Evolutionary conservation across 1,140 invertebrate species (phyloP).

Genomic region (Drosophila mauritiana): DNA sequence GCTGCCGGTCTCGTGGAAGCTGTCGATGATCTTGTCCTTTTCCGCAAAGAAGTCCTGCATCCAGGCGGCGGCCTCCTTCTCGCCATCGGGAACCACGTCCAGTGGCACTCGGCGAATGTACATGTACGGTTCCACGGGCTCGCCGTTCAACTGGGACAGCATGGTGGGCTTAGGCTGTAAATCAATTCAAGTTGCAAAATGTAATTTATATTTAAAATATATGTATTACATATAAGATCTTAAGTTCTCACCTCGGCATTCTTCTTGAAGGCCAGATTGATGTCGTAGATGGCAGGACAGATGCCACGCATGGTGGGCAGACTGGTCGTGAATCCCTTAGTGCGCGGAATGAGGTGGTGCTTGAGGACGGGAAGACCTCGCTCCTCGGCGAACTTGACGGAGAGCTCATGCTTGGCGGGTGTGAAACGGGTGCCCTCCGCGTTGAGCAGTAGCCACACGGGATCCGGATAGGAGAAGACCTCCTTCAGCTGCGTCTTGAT

Average conservation of each 20-base stretch:
- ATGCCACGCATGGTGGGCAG: conserved; percentile 90
- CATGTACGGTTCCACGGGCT: conserved; percentile 90
- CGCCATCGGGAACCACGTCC: conserved; percentile 91
- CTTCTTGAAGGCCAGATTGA: conserved; percentile 91
- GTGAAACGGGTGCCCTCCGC: conserved; percentile 98
- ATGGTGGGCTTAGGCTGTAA: conserved; percentile 89
- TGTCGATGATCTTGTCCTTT: conserved; percentile 92
- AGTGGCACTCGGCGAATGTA: conserved; percentile 93
- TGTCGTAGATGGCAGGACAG: conserved; percentile 93
- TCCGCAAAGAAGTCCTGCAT: conserved; percentile 88
- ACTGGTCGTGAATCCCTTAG: conserved; percentile 94
- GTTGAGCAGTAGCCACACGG: conserved; percentile 94
- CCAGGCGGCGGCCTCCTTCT: conserved; percentile 92
- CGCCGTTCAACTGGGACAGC: conserved; percentile 91
- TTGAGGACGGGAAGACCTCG: conserved; percentile 94
- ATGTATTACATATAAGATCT: neutral
- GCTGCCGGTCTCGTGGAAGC: conserved; percentile 92
- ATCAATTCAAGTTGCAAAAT: too few species aligned
- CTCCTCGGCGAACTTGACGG: conserved; percentile 94
- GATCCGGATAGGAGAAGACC: conserved; percentile 93
- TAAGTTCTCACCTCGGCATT: conserved; percentile 79
- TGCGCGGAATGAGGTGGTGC: conserved; percentile 96
- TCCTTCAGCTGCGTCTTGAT: conserved; percentile 92
- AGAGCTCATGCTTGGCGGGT: conserved; percentile 93
- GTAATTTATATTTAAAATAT: too few species aligned